Evolutionary conservation across 2,888 invertebrate species (phyloP), one percentile per base, ranked within the genome.

Genomic region (Antheraea assamensis): DNA sequence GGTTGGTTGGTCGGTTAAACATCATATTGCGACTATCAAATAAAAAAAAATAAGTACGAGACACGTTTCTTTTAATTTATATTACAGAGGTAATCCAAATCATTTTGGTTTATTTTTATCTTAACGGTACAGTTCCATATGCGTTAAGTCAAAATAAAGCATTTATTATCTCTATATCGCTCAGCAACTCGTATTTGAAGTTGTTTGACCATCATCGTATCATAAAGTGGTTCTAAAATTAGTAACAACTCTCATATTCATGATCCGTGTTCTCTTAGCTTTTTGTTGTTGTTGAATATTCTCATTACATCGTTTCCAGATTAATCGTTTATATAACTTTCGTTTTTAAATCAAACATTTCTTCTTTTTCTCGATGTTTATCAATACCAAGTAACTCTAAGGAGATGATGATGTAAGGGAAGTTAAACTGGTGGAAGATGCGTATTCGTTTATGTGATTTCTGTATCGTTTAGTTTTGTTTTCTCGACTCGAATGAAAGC

Each of bases 201-300:
- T 73, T 52, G 71, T 77, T 78, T 75, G 75, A 71, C 66, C 72
- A 73, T 75, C 74, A 66, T 55, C 72, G 74, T 47, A 47, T 68
- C 19, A 35, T 68, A 73, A 74, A 81, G 82, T 79, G 82, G 61
- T 80, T 78, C 82, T 81, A 81, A 76, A 79, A 74, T 80, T 80
- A 78, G 71, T 75, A 70, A 75, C 77, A 75, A 72, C 75, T 77
- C 24, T 19, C 66, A 68, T 68, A 74, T 71, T 35, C 35, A 35
- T 68, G 66, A 31, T 68, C 19, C 19, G 66, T 17, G 1, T 68
- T 68, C 35, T 21, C 31, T 35, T 35, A 68, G 21, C 17, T 2
- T 31, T 66, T 31, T 66, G 31, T 31, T 30, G 7, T 66, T 24
- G 24, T 61, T 61, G 27, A 61, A 24, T n/a, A n/a, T 55, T 24